Percentiles rank a stretch among this genome's conserved stretches.
Evolutionary conservation across 2,113 vertebrate species (phyloP).

Genomic region (Phalacrocorax pelagicus): DNA sequence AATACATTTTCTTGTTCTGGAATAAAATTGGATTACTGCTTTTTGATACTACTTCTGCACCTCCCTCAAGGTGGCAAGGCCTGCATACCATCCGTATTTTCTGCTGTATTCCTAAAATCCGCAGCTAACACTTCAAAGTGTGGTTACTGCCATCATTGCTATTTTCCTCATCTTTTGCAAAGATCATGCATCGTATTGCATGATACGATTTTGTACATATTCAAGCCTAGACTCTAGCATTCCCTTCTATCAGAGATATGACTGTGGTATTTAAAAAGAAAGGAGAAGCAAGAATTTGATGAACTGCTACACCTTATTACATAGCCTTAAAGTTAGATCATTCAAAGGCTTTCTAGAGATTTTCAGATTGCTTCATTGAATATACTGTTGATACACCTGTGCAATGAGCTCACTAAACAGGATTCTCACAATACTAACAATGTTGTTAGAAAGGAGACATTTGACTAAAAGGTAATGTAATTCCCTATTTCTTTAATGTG

Average conservation of each 20-base stretch:
- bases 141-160: neutral
- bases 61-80: neutral
- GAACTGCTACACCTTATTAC: neutral
- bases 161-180: conserved; percentile 24
- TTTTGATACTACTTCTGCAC: neutral
- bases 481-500: conserved; percentile 74
- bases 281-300: neutral
- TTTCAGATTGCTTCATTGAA: conserved; percentile 44
- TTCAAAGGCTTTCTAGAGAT: neutral
- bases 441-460: conserved; percentile 65
- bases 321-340: conserved; percentile 4
- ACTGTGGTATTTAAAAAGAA: conserved; percentile 17
- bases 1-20: neutral
- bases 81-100: neutral
- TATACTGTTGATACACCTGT: conserved; percentile 8
- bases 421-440: conserved; percentile 57
- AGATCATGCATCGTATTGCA: neutral
- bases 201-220: neutral
- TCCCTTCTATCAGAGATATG: neutral
- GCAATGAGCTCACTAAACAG: conserved; percentile 40
- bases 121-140: neutral
- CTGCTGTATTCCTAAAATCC: neutral
- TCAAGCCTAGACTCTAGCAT: neutral
- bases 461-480: conserved; percentile 67
- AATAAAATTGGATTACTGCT: neutral